Base-by-base conservation (phyloP, 2,797 vertebrate genomes). In the Lacerta viridis region DNA sequence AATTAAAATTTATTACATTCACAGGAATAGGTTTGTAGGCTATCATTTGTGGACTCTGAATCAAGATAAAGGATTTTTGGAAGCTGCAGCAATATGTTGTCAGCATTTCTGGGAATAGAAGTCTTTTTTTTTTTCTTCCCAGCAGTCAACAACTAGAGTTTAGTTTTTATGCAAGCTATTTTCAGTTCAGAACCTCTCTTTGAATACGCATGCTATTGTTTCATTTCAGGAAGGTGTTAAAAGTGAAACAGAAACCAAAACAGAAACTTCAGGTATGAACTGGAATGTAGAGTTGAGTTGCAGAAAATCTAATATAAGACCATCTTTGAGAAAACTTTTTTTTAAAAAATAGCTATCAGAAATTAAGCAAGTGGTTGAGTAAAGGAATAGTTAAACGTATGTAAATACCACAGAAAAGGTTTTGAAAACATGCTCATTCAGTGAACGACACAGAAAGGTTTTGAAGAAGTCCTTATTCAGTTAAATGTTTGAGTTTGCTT, bases 261-360 rank as follows among this genome's bases (percentile, higher is more conserved):
- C 41, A 68, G 7, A 9, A 33, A 18, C 10, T 89, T 75, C 88
- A 89, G 88, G 88, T 89, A 89, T 10, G 78, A 46, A 66, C 23
- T 66, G 61, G 20, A 71, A 61, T 55, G 43, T 76, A 71, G 17
- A 71, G 25, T 39, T 59, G 59, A 39, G n/a, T 13, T 72, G 68
- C 68, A 86, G 29, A 78, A 25, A 13, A 76, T 66, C 13, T 83
- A 11, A 76, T 82, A 36, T 77, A 77, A 69, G 15, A 29, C 39
- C 29, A 80, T 66, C 10, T 76, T 69, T 68, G 36, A 86, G 29
- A 68, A 86, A 78, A 7, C 7, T 1, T 76, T 76, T 86, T 43
- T 7, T 29, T 2, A 10, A 50, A 13, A 75, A 68, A 36, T 7
- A 36, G 41, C 25, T 83, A 4, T 83, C 46, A 68, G 15, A 83